phyloP scores from a whole-genome alignment of 2,888 invertebrate species.

The Bugula neritina region DNA sequence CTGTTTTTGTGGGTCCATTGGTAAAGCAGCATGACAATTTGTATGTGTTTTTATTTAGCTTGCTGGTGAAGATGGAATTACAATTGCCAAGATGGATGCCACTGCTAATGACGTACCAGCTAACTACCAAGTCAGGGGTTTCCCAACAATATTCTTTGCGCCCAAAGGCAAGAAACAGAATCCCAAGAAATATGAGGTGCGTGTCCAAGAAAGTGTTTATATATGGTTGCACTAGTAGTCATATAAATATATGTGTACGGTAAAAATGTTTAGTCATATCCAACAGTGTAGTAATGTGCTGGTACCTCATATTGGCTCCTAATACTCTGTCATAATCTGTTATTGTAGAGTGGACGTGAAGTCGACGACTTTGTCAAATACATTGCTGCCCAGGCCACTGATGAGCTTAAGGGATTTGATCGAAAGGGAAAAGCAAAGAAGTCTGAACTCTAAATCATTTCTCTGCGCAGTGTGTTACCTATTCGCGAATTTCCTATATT shows the following conservation, averaged over 20 bases:
- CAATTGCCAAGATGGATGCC: constrained; percentile 95
- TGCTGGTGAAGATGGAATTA: constrained; percentile 71
- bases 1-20: neutral
- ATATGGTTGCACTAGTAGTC: no score
- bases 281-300: no score
- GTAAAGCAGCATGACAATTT: neutral
- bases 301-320: no score
- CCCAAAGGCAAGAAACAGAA: constrained; percentile 69
- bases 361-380: constrained; percentile 89
- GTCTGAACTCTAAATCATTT: constrained; percentile 28
- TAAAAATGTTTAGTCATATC: no score
- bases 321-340: no score
- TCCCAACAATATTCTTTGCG: constrained; percentile 95
- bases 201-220: no score
- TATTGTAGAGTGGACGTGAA: constrained; percentile 85
- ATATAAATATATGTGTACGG: no score
- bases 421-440: constrained; percentile 66
- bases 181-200: constrained; percentile 78
- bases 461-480: neutral
- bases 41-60: constrained; percentile 59
- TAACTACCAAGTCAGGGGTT: constrained; percentile 85
- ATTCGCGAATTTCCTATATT: no score
- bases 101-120: constrained; percentile 95
- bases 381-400: constrained; percentile 82
- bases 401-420: constrained; percentile 79